Base-by-base conservation (phyloP, 2,888 invertebrate species). In the Sesamia inferens region DNA sequence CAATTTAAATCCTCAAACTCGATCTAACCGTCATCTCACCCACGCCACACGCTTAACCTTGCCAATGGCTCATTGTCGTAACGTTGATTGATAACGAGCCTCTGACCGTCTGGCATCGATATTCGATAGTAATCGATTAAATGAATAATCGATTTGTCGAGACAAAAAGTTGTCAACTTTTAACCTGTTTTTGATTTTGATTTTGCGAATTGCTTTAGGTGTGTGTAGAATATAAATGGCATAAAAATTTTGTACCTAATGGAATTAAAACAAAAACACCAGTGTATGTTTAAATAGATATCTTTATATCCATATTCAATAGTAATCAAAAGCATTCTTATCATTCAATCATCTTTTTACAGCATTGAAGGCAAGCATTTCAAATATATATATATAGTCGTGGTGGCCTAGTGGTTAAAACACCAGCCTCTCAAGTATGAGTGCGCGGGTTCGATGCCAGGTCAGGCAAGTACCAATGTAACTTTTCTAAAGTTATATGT, bases 81-180 rank as follows among this genome's bases (percentile, higher is more conserved):
- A 81, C 48, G 54, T 71, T 81, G 82, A 84, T 83, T 78, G 82
- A 83, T 83, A 78, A 65, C 70, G 51, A 63, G 62, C 31, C 68
- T 55, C 72, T 54, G 63, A 58, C 77, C 68, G 81, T 58, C 76
- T 79, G 48, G 48, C 24, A 78, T 71, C 79, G 79, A 81, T 79
- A 54, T 75, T 69, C 76, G 79, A 81, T 79, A 54, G 22, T 62
- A 61, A 82, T 81, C 79, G 66, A 71, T 70, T 79, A 31, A 78
- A 81, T 81, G 72, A 81, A 74, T 79, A 82, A 83, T 85, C 71
- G 82, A 78, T 76, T 76, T 51, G 51, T 31, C 65, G 39, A 63
- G 58, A 76, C 75, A 79, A 79, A 79, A 79, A 79, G 31, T 66
- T 63, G 69, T 65, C 67, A 71, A 39, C 54, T 64, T 42, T 16